Evolutionary conservation across 2,888 invertebrate genomes (phyloP), one percentile per base, ranked within the genome.

Genomic region (Nomada fucata): DNA sequence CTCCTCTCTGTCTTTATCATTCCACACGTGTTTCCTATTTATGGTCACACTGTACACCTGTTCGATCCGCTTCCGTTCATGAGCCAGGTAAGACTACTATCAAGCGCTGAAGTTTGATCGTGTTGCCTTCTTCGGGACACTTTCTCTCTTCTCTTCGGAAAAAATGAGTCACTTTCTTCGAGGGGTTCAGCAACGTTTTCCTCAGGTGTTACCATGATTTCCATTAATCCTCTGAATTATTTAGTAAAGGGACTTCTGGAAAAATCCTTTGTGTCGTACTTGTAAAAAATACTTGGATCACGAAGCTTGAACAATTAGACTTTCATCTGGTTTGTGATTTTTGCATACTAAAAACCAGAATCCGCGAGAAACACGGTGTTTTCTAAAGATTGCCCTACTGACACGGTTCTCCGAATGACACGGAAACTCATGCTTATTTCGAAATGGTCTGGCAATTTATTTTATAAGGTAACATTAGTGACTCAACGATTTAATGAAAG

Each of bases 161-260:
- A 57, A 72, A 85, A 85, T 88, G 75, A 86, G 89, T 90, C 91
- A 92, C 92, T 91, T 92, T 92, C 92, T 90, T 91, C 85, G 84
- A 77, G 70, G 72, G 67, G n/a, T 65, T 44, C 29, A 47, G 15
- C n/a, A 20, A n/a, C n/a, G n/a, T 44, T 23, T 3, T 53, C n/a
- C 11, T 29, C 42, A 26, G 5, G 7, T 18, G 13, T 63, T 52
- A 57, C 52, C 53, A 42, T 63, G 47, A 13, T 23, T 4, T 13
- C 10, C 3, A 52, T 20, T 63, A 9, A 29, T 20, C 11, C 15
- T 47, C 47, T 15, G 11, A 57, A 26, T 57, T 59, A 13, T 52
- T 67, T 23, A n/a, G 36, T 7, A 36, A 5, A 36, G 36, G 36
- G 36, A 7, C 36, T 36, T 36, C 7, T 36, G 36, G 36, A 7